phyloP scores from a whole-genome alignment of 2,113 vertebrate species.

The Anhinga rufa region DNA sequence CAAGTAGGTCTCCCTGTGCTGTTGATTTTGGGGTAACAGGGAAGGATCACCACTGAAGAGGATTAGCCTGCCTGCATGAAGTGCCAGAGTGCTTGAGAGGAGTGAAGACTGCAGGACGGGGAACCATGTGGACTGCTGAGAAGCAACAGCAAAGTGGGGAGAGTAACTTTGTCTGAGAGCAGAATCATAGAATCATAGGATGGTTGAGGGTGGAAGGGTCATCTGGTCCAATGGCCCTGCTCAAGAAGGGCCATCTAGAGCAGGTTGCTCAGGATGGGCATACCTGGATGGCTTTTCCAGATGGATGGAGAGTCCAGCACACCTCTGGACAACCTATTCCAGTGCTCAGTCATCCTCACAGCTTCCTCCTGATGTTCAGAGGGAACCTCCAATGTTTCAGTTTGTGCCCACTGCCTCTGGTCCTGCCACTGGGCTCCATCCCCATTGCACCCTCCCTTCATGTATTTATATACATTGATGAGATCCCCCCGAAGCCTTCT shows the following conservation, averaged over 20 bases:
- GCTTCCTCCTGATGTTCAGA: not conserved
- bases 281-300: not conserved
- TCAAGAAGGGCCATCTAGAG: not conserved
- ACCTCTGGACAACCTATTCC: not conserved
- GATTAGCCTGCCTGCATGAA: not conserved
- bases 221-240: not conserved
- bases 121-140: not conserved
- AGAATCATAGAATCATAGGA: not conserved
- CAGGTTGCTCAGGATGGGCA: not conserved
- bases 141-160: not conserved
- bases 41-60: not conserved
- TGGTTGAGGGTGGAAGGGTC: not conserved
- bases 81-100: not conserved
- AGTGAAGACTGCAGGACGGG: not conserved
- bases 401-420: not conserved
- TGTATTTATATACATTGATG: not conserved
- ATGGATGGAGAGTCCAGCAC: not conserved
- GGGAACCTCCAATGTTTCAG: not conserved
- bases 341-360: not conserved
- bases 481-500: not conserved
- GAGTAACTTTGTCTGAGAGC: not conserved
- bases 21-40: not conserved
- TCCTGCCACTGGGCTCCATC: not conserved
- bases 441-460: not conserved
- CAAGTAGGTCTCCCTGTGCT: not conserved